Evolutionary conservation across 37 sponge, comb jelly and placozoan genomes (phyloP).

Genomic region (Chondrilla cf. caribensis): DNA sequence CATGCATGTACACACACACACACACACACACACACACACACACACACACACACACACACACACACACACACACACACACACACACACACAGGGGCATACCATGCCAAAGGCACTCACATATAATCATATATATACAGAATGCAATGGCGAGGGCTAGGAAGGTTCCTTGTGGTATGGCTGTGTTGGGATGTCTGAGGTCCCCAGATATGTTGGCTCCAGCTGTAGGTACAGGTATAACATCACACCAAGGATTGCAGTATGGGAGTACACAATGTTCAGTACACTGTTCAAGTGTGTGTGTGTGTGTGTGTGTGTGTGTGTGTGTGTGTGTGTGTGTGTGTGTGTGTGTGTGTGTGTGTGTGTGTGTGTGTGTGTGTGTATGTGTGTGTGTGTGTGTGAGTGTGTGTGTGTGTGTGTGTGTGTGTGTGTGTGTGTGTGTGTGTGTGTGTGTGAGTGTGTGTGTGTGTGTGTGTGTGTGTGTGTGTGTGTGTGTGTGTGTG

Average conservation of each 20-base stretch:
- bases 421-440: too few relatives aligned
- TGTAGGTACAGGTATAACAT: too few relatives aligned
- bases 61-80: too few relatives aligned
- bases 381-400: background rate
- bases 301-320: background rate
- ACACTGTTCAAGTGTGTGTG: too few relatives aligned
- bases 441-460: too few relatives aligned
- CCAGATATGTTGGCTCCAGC: slow-evolving; percentile 99
- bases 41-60: too few relatives aligned
- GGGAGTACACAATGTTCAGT: background rate
- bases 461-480: too few relatives aligned
- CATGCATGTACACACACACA: too few relatives aligned
- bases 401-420: background rate
- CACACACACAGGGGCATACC: background rate
- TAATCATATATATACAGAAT: slow-evolving; percentile 65
- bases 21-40: slow-evolving; percentile 2
- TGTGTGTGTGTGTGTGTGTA: background rate
- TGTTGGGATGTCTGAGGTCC: slow-evolving; percentile 93
- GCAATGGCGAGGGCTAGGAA: slow-evolving; percentile 84
- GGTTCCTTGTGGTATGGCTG: slow-evolving; percentile 92
- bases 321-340: slow-evolving; percentile 57
- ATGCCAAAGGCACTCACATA: slow-evolving; percentile 6
- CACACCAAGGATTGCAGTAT: too few relatives aligned
- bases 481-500: too few relatives aligned
- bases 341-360: background rate